A percentile compares a stretch with the other conserved stretches of the same genome.
phyloP scores from a whole-genome alignment of 1,140 invertebrate genomes.

The Mya arenaria region DNA sequence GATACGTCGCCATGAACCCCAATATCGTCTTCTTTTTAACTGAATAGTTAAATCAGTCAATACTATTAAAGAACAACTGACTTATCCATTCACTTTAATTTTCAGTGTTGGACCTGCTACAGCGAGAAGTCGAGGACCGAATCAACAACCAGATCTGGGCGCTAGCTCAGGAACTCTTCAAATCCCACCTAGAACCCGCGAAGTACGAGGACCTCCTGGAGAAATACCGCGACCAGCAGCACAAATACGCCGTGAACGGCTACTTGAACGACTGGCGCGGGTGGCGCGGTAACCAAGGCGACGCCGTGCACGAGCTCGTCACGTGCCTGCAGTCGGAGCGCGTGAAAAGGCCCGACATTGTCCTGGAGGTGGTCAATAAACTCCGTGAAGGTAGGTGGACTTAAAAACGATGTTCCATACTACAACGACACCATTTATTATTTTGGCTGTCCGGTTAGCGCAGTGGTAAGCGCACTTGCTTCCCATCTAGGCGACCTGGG shows the following conservation, averaged over 20 bases:
- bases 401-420: no score
- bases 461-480: no score
- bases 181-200: constrained; percentile 63
- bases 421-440: no score
- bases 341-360: constrained; percentile 68
- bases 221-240: constrained; percentile 69
- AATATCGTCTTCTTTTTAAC: no score
- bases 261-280: constrained; percentile 69
- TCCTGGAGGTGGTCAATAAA: constrained; percentile 66
- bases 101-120: constrained; percentile 62
- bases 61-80: background rate
- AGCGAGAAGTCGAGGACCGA: constrained; percentile 64
- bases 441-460: no score
- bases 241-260: constrained; percentile 67
- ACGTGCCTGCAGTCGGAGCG: constrained; percentile 58
- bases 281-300: constrained; percentile 63
- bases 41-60: background rate
- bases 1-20: no score
- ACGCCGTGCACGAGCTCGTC: constrained; percentile 64
- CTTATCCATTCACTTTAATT: background rate
- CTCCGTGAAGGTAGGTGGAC: constrained; percentile 62
- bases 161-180: constrained; percentile 69
- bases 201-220: constrained; percentile 68
- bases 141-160: constrained; percentile 72
- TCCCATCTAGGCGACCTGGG: no score